These are phyloP conservation scores for Hyposoter didymator DNA, from an alignment of 2,888 invertebrate species.

Conservation along the genomic window DNA sequence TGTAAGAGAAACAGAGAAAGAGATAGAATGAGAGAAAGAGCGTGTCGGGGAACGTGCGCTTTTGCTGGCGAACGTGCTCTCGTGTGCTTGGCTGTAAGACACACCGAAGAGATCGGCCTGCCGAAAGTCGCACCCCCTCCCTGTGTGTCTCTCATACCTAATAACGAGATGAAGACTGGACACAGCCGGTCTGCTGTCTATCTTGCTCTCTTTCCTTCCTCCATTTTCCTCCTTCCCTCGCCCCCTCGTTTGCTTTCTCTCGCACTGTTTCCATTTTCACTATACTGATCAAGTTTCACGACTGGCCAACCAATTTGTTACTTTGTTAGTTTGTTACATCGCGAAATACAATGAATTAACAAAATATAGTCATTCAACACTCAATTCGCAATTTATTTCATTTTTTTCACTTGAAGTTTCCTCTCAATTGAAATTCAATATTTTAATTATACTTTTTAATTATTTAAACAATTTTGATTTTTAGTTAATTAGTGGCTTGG, in stretches of 20 bases:
- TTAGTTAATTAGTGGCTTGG: no score
- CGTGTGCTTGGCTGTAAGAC: constrained; percentile 35
- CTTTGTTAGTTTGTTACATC: constrained; percentile 43
- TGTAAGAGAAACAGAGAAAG: constrained; percentile 49
- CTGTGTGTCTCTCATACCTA: constrained; percentile 62
- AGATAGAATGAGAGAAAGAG: constrained; percentile 44
- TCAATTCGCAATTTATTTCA: no score
- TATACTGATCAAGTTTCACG: constrained; percentile 49
- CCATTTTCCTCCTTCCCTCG: background rate
- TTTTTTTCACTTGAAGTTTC: no score
- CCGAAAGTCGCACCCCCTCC: constrained; percentile 60
- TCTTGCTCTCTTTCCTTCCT: constrained; percentile 21
- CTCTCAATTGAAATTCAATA: no score
- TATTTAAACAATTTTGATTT: no score
- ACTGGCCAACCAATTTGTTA: constrained; percentile 43
- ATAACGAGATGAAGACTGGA: constrained; percentile 67
- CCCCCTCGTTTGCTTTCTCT: constrained; percentile 18
- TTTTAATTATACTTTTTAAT: no score
- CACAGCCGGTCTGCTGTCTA: constrained; percentile 48
- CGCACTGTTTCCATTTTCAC: constrained; percentile 33
- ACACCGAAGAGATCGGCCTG: constrained; percentile 62
- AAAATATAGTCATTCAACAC: background rate
- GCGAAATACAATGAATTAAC: background rate
- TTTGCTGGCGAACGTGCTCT: constrained; percentile 51
- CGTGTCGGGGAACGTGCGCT: constrained; percentile 51